phyloP scores from a whole-genome alignment of 2,888 invertebrate genomes.

The Suillia variegata region DNA sequence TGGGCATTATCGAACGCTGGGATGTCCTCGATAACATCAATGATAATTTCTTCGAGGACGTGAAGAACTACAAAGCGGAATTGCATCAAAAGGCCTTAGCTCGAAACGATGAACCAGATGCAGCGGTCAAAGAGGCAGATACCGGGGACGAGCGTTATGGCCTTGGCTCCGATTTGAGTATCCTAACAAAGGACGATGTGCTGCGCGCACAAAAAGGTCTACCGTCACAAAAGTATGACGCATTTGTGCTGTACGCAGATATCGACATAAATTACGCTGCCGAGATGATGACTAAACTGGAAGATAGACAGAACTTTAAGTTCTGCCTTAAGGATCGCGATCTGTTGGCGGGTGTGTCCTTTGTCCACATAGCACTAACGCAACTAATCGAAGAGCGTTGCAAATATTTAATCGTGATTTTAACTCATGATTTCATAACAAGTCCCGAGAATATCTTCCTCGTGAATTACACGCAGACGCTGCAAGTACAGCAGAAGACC shows the following conservation, averaged over 20 bases:
- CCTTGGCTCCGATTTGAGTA: conserved; percentile 37
- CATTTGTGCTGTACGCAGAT: conserved; percentile 76
- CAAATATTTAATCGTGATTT: conserved; percentile 76
- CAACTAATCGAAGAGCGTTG: conserved; percentile 78
- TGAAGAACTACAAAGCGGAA: conserved; percentile 38
- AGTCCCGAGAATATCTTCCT: conserved; percentile 80
- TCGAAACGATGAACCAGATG: conserved; percentile 23
- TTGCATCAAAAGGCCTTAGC: conserved; percentile 31
- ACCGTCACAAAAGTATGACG: conserved; percentile 73
- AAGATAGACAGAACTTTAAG: conserved; percentile 64
- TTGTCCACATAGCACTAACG: conserved; percentile 75
- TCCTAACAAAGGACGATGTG: conserved; percentile 66
- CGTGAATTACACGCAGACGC: conserved; percentile 78
- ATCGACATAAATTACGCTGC: conserved; percentile 75
- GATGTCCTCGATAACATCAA: conserved; percentile 75
- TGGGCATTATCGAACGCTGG: conserved; percentile 74
- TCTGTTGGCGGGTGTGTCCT: conserved; percentile 71
- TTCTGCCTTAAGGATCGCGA: conserved; percentile 77
- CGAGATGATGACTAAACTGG: conserved; percentile 69
- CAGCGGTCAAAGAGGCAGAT: conserved; percentile 25
- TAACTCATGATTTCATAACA: conserved; percentile 76
- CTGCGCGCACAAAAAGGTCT: conserved; percentile 61
- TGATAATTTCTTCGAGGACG: conserved; percentile 60
- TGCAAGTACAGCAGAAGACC: conserved; percentile 71
- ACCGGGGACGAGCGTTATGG: conserved; percentile 33